phyloP scores from a whole-genome alignment of 2,888 invertebrate genomes.

The Hypselothyrea guttata region DNA sequence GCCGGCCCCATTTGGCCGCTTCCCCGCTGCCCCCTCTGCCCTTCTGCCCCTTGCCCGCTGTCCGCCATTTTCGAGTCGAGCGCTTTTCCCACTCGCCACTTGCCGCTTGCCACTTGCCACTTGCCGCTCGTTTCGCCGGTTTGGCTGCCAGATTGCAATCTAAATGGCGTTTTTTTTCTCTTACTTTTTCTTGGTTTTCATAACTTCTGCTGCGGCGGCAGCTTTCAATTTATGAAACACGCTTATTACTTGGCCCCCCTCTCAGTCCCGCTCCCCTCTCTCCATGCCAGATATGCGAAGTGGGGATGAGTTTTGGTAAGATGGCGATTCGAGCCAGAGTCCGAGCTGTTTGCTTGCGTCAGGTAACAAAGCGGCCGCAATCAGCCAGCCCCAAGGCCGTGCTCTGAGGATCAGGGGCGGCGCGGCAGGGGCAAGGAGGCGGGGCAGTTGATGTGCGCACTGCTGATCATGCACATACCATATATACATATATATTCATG shows the following conservation, averaged over 20 bases:
- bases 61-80: conserved; percentile 62
- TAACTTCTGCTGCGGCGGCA: conserved; percentile 64
- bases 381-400: conserved; percentile 60
- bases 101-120: conserved; percentile 21
- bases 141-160: conserved; percentile 65
- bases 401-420: conserved; percentile 28
- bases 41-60: conserved; percentile 14
- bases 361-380: conserved; percentile 60
- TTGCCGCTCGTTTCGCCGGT: conserved; percentile 51
- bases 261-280: background rate
- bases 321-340: conserved; percentile 21
- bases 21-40: background rate
- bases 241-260: conserved; percentile 53
- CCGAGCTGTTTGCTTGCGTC: conserved; percentile 53
- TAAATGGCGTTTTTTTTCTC: conserved; percentile 49
- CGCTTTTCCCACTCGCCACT: conserved; percentile 58
- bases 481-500: conserved; percentile 6
- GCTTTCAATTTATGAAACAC: conserved; percentile 74
- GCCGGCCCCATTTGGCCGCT: conserved; percentile 7
- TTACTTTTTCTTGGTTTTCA: conserved; percentile 57
- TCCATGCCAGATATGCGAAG: background rate
- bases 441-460: conserved; percentile 34
- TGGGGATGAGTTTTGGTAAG: conserved; percentile 1
- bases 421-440: conserved; percentile 7
- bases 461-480: conserved; percentile 44